A percentile compares a stretch with the other conserved stretches of the same genome.
phyloP scores from a whole-genome alignment of 2,888 invertebrate genomes.

The Drosophila antonietae region DNA sequence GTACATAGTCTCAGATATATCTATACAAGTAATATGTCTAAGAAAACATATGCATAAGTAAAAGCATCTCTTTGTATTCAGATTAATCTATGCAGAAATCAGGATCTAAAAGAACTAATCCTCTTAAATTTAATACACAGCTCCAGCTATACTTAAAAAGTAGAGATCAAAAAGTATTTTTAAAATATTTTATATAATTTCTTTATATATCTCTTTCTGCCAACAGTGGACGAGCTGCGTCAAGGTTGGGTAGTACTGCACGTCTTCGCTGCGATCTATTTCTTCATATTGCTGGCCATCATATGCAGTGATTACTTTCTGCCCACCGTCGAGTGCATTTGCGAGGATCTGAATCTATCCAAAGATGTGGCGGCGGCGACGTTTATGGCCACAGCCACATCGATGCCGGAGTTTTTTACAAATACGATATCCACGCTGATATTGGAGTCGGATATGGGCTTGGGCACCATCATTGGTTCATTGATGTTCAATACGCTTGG shows the following conservation, averaged over 20 bases:
- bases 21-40: too few relatives aligned
- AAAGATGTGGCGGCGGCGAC: constrained; percentile 98
- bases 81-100: background rate
- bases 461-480: constrained; percentile 94
- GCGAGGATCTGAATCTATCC: constrained; percentile 90
- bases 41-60: too few relatives aligned
- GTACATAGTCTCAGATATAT: too few relatives aligned
- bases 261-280: constrained; percentile 91
- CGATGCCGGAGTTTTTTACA: constrained; percentile 97
- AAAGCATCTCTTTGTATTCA: background rate
- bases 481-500: constrained; percentile 95
- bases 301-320: constrained; percentile 97
- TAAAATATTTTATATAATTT: background rate
- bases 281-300: constrained; percentile 93
- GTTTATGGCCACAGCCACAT: constrained; percentile 98
- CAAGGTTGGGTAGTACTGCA: constrained; percentile 92
- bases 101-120: background rate
- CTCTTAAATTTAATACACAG: background rate
- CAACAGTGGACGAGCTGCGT: constrained; percentile 87
- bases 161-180: background rate
- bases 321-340: constrained; percentile 94
- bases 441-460: constrained; percentile 92
- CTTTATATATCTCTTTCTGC: background rate
- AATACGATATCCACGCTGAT: constrained; percentile 95
- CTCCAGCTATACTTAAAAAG: too few relatives aligned